Conservation (phyloP, 2,888 invertebrate genomes). For the Trachelus troglodyta region DNA sequence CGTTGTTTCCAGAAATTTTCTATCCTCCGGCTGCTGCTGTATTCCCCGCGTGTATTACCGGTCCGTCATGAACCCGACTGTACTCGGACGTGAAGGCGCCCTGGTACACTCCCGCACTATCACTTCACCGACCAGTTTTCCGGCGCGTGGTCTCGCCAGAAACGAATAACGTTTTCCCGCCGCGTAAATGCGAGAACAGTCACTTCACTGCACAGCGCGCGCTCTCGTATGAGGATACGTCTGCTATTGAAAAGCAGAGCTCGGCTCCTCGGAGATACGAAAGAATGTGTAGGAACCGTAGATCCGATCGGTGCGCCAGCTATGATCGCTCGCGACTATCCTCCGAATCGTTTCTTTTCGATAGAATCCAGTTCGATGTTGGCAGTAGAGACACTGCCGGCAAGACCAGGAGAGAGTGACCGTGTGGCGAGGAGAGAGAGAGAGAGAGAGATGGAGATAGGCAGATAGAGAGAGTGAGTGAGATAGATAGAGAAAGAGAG, state of each 20-base stretch:
- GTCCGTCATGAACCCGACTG: slow-evolving; percentile 13
- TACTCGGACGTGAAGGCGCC: slow-evolving; percentile 24
- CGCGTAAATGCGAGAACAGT: too few relatives aligned
- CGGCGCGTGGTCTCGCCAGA: not conserved
- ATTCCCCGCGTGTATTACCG: slow-evolving; percentile 6
- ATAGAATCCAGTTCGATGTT: slow-evolving; percentile 56
- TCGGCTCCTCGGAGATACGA: too few relatives aligned
- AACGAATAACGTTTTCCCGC: too few relatives aligned
- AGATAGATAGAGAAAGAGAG: slow-evolving; percentile 31
- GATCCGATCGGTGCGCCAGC: slow-evolving; percentile 66
- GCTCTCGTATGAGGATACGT: too few relatives aligned
- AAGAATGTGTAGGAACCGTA: slow-evolving; percentile 27
- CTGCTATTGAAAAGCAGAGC: too few relatives aligned
- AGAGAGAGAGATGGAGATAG: slow-evolving; percentile 29
- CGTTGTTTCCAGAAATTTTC: too few relatives aligned
- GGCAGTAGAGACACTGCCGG: slow-evolving; percentile 21
- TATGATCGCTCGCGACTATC: slow-evolving; percentile 66
- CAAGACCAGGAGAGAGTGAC: slow-evolving; percentile 25
- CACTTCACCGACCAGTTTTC: slow-evolving; percentile 21
- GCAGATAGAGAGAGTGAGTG: slow-evolving; percentile 15
- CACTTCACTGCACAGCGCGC: too few relatives aligned
- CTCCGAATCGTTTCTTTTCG: slow-evolving; percentile 66
- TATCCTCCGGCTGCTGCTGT: too few relatives aligned
- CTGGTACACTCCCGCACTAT: slow-evolving; percentile 38
- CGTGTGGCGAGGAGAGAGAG: slow-evolving; percentile 26